Evolutionary conservation across 2,888 invertebrate species (phyloP).

Genomic region (Cylloceria caligata): DNA sequence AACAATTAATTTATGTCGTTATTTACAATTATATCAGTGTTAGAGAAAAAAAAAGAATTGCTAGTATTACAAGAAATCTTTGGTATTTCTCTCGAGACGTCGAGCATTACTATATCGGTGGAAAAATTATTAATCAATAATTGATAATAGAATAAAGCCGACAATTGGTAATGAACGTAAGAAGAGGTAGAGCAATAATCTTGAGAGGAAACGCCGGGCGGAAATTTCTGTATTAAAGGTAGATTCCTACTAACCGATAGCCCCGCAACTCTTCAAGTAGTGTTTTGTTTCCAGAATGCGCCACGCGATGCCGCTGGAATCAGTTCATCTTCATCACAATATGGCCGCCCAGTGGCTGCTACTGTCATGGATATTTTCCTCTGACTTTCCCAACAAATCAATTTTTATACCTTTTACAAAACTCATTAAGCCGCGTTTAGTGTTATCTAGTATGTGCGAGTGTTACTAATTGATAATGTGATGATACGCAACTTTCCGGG

Average conservation of each 20-base stretch:
- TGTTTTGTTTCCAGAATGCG: conserved; percentile 20
- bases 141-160: not conserved
- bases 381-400: conserved; percentile 79
- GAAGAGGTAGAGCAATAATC: not conserved
- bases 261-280: not conserved
- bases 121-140: not conserved
- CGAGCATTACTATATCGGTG: not conserved
- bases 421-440: conserved; percentile 68
- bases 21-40: not conserved
- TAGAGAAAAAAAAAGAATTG: too few species aligned
- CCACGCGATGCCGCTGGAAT: conserved; percentile 54
- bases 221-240: not conserved
- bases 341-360: conserved; percentile 81
- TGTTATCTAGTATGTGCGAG: conserved; percentile 30
- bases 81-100: not conserved
- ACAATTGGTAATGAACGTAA: not conserved
- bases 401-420: conserved; percentile 79
- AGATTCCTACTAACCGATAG: conserved; percentile 4
- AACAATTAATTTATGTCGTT: too few species aligned
- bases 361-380: conserved; percentile 81
- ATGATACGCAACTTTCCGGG: conserved; percentile 41
- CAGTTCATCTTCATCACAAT: conserved; percentile 72
- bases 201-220: not conserved
- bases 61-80: too few species aligned
- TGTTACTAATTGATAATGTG: conserved; percentile 5